Conservation (phyloP, 2,113 vertebrate species). For the Saguinus imperator region DNA sequence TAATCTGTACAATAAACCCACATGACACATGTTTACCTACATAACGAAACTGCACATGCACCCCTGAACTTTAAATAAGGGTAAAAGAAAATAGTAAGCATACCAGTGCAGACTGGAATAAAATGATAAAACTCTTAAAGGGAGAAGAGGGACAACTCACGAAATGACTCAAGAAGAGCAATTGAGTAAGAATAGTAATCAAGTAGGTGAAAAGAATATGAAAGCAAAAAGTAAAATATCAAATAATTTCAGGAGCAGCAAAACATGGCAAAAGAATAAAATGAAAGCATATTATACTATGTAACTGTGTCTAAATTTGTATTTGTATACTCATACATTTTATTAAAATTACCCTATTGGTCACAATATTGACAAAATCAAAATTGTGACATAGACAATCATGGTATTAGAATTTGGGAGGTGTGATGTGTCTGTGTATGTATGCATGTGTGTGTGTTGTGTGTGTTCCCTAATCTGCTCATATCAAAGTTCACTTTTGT, state of each 20-base stretch:
- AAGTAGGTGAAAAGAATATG: background rate
- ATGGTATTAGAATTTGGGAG: background rate
- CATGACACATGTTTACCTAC: too few species aligned
- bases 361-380: background rate
- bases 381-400: background rate
- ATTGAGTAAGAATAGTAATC: background rate
- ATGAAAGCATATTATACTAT: background rate
- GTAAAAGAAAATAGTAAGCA: background rate
- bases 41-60: too few species aligned
- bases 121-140: background rate
- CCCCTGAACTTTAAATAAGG: too few species aligned
- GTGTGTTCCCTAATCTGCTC: background rate
- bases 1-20: too few species aligned
- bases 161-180: background rate
- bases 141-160: background rate
- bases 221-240: background rate
- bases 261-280: background rate
- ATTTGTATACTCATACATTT: background rate
- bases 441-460: background rate
- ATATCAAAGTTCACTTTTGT: background rate
- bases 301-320: background rate
- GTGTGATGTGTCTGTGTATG: background rate
- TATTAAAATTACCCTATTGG: background rate
- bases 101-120: background rate
- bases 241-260: background rate